A percentile compares a stretch with the other conserved stretches of the same genome.
These are phyloP conservation scores for Simalia tracyae DNA, from an alignment of 2,797 vertebrate species.

Conservation along the genomic window DNA sequence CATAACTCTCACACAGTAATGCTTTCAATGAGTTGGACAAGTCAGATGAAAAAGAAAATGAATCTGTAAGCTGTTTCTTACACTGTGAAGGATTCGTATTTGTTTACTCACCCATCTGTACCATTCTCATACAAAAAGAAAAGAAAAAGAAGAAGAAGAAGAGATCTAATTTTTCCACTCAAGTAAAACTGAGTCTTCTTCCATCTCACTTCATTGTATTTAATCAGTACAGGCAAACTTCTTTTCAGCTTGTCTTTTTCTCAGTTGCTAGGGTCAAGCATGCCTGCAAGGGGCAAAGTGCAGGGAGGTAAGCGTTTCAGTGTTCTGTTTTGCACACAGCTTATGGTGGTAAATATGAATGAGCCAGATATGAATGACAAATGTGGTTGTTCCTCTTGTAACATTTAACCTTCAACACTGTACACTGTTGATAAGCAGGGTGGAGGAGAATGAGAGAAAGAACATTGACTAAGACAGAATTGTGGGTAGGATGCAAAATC, in stretches of 20 bases:
- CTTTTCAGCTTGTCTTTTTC: not conserved
- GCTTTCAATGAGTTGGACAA: slow-evolving; percentile 17
- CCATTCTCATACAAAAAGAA: not conserved
- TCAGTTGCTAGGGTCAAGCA: not conserved
- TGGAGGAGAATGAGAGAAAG: not conserved
- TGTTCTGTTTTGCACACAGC: not conserved
- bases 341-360: not conserved
- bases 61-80: not conserved
- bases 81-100: not conserved
- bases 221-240: not conserved
- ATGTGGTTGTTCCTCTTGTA: not conserved
- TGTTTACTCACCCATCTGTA: not conserved
- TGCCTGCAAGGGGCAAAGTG: not conserved
- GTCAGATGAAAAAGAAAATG: slow-evolving; percentile 3
- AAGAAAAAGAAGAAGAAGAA: not conserved
- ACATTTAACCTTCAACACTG: not conserved
- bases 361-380: not conserved
- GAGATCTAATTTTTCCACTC: not conserved
- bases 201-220: not conserved
- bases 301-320: not conserved
- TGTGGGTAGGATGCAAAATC: not conserved
- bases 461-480: not conserved
- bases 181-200: not conserved
- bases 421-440: not conserved
- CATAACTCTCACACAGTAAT: slow-evolving; percentile 17